Evolutionary conservation across 2,888 invertebrate genomes (phyloP).

Genomic region (Epiblema foenella): DNA sequence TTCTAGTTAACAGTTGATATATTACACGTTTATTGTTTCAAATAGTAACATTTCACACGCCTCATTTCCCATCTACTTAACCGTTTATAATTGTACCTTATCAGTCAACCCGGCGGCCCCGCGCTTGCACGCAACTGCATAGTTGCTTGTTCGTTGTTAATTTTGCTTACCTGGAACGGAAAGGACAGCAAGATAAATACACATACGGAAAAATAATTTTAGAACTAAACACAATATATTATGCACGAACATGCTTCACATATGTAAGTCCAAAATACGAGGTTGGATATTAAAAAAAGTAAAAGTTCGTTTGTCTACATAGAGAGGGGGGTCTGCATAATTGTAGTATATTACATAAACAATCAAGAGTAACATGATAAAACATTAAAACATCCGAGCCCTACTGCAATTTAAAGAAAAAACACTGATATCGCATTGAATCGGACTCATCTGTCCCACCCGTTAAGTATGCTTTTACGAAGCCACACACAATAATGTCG

Average conservation of each 20-base stretch:
- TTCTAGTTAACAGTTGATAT: slow-evolving; percentile 25
- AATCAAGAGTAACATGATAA: not conserved
- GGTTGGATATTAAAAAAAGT: no score
- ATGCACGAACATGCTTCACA: no score
- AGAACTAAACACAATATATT: not conserved
- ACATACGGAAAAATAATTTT: slow-evolving; percentile 2
- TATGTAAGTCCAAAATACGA: no score
- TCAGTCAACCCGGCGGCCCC: slow-evolving; percentile 54
- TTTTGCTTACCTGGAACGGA: slow-evolving; percentile 66
- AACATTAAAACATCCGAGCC: not conserved
- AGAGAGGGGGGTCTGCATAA: no score
- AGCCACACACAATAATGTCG: not conserved
- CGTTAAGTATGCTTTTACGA: not conserved
- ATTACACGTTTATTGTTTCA: slow-evolving; percentile 52
- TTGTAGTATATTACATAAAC: no score
- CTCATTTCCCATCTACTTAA: slow-evolving; percentile 65
- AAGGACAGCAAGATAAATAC: slow-evolving; percentile 48
- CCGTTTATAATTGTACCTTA: slow-evolving; percentile 52
- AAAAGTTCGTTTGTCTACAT: no score
- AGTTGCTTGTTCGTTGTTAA: slow-evolving; percentile 26
- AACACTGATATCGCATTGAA: not conserved
- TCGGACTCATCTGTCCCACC: not conserved
- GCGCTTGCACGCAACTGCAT: slow-evolving; percentile 52
- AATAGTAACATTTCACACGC: slow-evolving; percentile 59
- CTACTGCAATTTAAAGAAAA: not conserved